Base-by-base conservation (phyloP, 2,797 vertebrate genomes). In the Dromococcyx pavoninus region DNA sequence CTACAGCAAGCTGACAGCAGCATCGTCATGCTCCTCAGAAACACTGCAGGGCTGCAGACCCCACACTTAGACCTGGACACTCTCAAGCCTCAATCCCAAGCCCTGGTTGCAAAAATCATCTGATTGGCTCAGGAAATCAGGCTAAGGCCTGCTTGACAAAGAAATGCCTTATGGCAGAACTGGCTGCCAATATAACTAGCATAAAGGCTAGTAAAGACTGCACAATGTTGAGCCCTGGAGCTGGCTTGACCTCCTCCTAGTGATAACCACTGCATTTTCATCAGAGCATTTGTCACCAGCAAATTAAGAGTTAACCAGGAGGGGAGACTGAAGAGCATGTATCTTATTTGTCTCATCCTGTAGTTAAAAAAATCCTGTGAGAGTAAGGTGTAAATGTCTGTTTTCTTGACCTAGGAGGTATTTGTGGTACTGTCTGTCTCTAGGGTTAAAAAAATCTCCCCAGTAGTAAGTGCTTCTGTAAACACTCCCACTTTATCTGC, bases 401-500 rank as follows among this genome's bases (percentile, higher is more conserved):
- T 65, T 43, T 74, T 80, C 58, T 78, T 87, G 77, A 94, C 41
- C 80, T 74, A 54, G 72, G 57, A 94, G 66, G 43, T 65, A 60
- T 74, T 83, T 94, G 85, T 46, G 73, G 21, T 66, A 32, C 69
- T n/a, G 60, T 41, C n/a, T 90, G 67, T 86, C 78, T 81, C 85
- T n/a, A 39, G 93, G 69, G 70, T 88, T 95, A 92, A 92, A 92
- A 92, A 81, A 71, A 91, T 69, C 79, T 91, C 61, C 78, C 60
- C 89, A 85, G 48, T 72, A 95, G 48, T 69, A 81, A 58, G 66
- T 1, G 9, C 89, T 92, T 91, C 58, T 94, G 91, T 90, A 88
- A 97, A 94, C 66, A 93, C 44, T 88, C 73, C 90, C 72, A 84
- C 77, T 89, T 95, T 81, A 93, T 92, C 77, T 90, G 75, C 80